phyloP scores from a whole-genome alignment of 2,113 vertebrate genomes.

The Amphilophus citrinellus region DNA sequence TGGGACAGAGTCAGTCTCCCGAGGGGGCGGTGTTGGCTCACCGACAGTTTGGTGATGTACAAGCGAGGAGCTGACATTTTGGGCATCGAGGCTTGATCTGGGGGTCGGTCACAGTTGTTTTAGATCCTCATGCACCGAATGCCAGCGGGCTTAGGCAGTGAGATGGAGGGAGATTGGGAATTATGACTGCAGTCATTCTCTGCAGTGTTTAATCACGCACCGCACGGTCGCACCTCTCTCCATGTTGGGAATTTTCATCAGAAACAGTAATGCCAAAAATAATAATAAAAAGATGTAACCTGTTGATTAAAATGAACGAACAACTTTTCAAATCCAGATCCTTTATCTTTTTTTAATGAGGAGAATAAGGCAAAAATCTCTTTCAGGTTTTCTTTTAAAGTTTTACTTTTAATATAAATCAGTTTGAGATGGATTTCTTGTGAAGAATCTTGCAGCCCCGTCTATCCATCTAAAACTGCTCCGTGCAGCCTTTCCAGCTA shows the following conservation, averaged over 20 bases:
- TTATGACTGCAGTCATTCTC: constrained; percentile 63
- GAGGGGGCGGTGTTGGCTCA: not conserved
- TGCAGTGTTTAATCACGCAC: constrained; percentile 35
- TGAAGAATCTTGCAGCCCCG: not conserved
- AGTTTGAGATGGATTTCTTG: not conserved
- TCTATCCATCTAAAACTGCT: not conserved
- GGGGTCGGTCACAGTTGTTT: constrained; percentile 81
- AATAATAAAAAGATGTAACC: not conserved
- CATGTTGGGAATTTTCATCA: constrained; percentile 14
- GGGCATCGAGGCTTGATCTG: constrained; percentile 71
- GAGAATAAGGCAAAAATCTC: too few species aligned
- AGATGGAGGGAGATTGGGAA: constrained; percentile 71
- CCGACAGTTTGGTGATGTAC: constrained; percentile 43
- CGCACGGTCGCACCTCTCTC: constrained; percentile 21
- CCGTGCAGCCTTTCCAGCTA: not conserved
- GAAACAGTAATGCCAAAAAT: not conserved
- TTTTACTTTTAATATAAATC: not conserved
- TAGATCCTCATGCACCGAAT: constrained; percentile 80
- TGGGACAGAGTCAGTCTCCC: not conserved
- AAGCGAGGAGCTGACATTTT: constrained; percentile 57
- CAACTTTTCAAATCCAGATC: not conserved
- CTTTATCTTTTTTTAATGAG: too few species aligned
- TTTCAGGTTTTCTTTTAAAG: not conserved
- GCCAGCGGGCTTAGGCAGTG: constrained; percentile 73
- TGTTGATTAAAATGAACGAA: not conserved